These are phyloP conservation scores for Serrognathus titanus DNA, from an alignment of 2,888 invertebrate genomes.

Conservation along the genomic window DNA sequence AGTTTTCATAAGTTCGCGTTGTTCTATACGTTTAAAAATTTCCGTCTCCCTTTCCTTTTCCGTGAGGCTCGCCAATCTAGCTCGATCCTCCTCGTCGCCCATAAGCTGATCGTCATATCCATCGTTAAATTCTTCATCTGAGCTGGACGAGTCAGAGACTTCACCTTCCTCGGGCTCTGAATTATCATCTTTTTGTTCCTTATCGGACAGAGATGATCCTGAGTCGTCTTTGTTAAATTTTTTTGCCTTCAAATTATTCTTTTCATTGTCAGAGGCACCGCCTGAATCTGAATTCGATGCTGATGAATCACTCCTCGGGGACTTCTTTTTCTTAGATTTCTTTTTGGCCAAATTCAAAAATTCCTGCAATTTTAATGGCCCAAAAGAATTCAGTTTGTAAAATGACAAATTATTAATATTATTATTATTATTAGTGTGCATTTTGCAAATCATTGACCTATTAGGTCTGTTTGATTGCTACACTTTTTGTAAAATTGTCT, in stretches of 20 bases:
- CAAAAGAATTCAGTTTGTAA: too few relatives aligned
- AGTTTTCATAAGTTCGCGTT: conserved; percentile 89
- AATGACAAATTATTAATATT: too few relatives aligned
- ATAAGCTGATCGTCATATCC: conserved; percentile 96
- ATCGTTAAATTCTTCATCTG: conserved; percentile 89
- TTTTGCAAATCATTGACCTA: too few relatives aligned
- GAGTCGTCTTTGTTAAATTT: conserved; percentile 35
- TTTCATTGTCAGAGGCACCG: conserved; percentile 47
- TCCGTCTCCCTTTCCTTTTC: conserved; percentile 97
- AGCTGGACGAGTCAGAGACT: conserved; percentile 68
- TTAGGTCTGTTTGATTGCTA: too few relatives aligned
- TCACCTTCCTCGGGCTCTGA: conserved; percentile 88
- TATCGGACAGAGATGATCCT: conserved; percentile 44
- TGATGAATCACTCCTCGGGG: conserved; percentile 40
- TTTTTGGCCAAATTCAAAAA: conserved; percentile 78
- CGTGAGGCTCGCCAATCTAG: conserved; percentile 84
- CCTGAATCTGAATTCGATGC: conserved; percentile 45
- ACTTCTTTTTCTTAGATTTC: conserved; percentile 61
- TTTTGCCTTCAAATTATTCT: conserved; percentile 40
- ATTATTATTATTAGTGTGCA: too few relatives aligned
- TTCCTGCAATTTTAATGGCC: too few relatives aligned
- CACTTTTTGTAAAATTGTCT: too few relatives aligned
- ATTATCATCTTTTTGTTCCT: conserved; percentile 51
- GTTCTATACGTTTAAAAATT: conserved; percentile 93
- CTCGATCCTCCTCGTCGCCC: conserved; percentile 94